Conservation (phyloP, 2,797 vertebrate species). For the Propithecus perrieri region DNA sequence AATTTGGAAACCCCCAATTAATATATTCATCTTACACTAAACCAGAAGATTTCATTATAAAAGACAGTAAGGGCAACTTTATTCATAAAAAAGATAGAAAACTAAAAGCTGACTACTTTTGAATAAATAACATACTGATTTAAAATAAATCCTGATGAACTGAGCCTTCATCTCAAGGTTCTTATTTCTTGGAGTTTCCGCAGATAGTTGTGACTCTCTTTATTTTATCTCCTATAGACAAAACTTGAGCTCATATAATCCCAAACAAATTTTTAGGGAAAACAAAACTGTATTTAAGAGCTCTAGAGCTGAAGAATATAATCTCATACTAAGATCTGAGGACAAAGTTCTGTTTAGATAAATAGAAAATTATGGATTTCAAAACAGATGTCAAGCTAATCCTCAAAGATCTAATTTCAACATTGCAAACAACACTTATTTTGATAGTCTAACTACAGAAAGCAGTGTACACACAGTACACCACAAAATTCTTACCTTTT, state of each 20-base stretch:
- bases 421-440: background rate
- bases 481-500: conserved; percentile 13
- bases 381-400: conserved; percentile 66
- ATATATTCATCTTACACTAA: background rate
- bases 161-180: background rate
- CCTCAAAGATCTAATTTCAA: conserved; percentile 64
- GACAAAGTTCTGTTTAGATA: conserved; percentile 54
- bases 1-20: background rate
- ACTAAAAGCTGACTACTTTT: background rate
- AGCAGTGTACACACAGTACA: background rate
- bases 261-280: conserved; percentile 43
- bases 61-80: background rate
- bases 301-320: conserved; percentile 62
- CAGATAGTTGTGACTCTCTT: conserved; percentile 20
- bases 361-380: conserved; percentile 63
- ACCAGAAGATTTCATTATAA: conserved; percentile 6
- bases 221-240: conserved; percentile 45
- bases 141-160: conserved; percentile 18
- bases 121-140: background rate
- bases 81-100: background rate
- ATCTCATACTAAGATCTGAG: conserved; percentile 55
- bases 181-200: conserved; percentile 22
- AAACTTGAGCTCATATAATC: conserved; percentile 59
- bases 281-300: conserved; percentile 54
- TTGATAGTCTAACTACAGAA: background rate